Evolutionary conservation across 2,888 invertebrate species (phyloP), one percentile per base, ranked within the genome.

Genomic region (Hedychridium roseum): DNA sequence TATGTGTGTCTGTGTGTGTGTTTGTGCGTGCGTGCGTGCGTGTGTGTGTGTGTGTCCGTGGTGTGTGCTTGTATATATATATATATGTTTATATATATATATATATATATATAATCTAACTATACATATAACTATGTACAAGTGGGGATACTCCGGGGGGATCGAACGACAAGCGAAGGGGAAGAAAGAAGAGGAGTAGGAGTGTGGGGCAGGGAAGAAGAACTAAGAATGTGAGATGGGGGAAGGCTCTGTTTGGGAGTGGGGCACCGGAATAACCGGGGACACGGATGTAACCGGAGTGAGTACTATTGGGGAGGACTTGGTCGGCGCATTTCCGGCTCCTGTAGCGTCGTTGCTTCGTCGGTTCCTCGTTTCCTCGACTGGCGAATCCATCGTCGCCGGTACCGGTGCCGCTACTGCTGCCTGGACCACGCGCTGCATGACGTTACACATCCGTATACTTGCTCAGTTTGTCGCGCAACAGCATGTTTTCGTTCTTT

Each of bases 401-500:
- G 20, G 3, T 27, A 12, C 17, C n/a, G 14, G 6, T 16, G 14
- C 26, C 11, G 30, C 39, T 11, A 11, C 1, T 17, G 39, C 45
- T 52, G 60, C 50, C 34, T 54, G 34, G 17, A 12, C 46, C 36
- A 36, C 44, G 42, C 23, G 55, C 38, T 43, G 16, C 12, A 12
- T 7, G 14, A 6, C 78, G 80, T 87, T 85, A 89, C 81, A 90
- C 89, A 81, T 91, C 91, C 83, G 90, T 89, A 83, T 88, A 91
- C 84, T 92, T 92, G 76, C 92, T 88, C 82, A 92, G 84, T 84
- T 92, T 91, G 81, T 92, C 92, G 80, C 92, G 89, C 80, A 93
- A 84, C 80, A 92, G 86, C 84, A 91, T 87, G 80, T 93, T 93
- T 82, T 93, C 93, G 82, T 92, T 93, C 85, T 93, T 92, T 81